phyloP scores from a whole-genome alignment of 1,140 invertebrate genomes.

The Drosophila cardini region DNA sequence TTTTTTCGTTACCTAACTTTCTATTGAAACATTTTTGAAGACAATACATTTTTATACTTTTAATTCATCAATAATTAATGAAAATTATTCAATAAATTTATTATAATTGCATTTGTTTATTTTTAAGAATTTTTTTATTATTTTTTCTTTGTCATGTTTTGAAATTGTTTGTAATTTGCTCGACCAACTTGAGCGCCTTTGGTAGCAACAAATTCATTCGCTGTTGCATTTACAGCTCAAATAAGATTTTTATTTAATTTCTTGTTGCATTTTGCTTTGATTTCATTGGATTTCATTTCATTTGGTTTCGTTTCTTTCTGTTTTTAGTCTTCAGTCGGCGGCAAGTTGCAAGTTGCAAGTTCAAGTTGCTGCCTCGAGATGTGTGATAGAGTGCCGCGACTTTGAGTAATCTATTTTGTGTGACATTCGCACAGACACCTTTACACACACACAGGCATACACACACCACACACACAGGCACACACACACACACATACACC shows the following conservation, averaged over 20 bases:
- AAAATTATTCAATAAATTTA: too few relatives aligned
- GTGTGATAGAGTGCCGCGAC: conserved; percentile 77
- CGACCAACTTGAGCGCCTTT: too few relatives aligned
- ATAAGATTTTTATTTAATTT: neutral
- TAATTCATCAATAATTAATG: too few relatives aligned
- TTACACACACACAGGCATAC: conserved; percentile 35
- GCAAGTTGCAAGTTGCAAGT: conserved; percentile 30
- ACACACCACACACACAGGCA: neutral
- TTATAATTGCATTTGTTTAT: too few relatives aligned
- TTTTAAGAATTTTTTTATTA: too few relatives aligned
- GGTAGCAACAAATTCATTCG: neutral
- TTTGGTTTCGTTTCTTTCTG: conserved; percentile 10
- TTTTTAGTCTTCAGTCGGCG: neutral
- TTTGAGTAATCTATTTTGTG: conserved; percentile 80
- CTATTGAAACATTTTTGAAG: too few relatives aligned
- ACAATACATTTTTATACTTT: too few relatives aligned
- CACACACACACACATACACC: conserved; percentile 27
- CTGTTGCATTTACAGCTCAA: too few relatives aligned
- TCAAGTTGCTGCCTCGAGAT: conserved; percentile 27
- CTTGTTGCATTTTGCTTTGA: neutral
- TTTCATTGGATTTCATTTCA: neutral
- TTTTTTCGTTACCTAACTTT: too few relatives aligned
- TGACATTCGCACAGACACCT: conserved; percentile 39
- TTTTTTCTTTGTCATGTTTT: too few relatives aligned
- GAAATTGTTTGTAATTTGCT: too few relatives aligned